Percentiles rank a stretch among this genome's conserved stretches.
Evolutionary conservation across 2,797 vertebrate species (phyloP).

Genomic region (Lacerta viridis): DNA sequence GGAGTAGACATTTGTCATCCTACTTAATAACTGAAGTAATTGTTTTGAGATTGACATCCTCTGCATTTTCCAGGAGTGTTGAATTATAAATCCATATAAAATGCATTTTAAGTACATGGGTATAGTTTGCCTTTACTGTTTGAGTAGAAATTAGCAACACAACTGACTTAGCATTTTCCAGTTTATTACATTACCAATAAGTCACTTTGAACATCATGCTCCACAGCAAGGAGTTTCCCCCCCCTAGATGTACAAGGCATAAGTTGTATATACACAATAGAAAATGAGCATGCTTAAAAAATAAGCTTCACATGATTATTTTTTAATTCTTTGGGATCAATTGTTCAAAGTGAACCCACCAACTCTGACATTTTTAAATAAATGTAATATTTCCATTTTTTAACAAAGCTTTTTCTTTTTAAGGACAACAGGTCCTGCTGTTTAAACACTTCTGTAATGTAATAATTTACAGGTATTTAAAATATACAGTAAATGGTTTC

Average conservation of each 20-base stretch:
- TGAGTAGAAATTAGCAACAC: background rate
- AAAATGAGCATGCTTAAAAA: conserved; percentile 69
- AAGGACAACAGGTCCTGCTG: conserved; percentile 44
- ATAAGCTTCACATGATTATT: conserved; percentile 58
- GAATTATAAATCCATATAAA: background rate
- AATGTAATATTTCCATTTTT: conserved; percentile 24
- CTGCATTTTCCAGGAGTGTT: background rate
- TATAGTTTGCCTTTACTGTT: background rate
- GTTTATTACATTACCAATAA: conserved; percentile 78
- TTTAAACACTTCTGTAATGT: conserved; percentile 70
- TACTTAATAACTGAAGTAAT: no score
- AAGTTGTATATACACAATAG: conserved; percentile 71
- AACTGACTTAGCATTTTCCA: conserved; percentile 59
- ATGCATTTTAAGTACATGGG: background rate
- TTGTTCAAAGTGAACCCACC: conserved; percentile 71
- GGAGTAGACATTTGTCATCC: no score
- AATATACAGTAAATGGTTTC: conserved; percentile 52
- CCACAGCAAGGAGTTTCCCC: conserved; percentile 70
- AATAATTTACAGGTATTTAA: conserved; percentile 64
- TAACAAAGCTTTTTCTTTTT: background rate
- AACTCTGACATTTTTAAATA: conserved; percentile 67
- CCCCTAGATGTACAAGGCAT: conserved; percentile 70
- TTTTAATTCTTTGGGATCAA: conserved; percentile 42
- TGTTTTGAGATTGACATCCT: no score
- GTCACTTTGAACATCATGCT: conserved; percentile 75